phyloP scores from a whole-genome alignment of 2,113 vertebrate genomes.

The Notothenia rossii region DNA sequence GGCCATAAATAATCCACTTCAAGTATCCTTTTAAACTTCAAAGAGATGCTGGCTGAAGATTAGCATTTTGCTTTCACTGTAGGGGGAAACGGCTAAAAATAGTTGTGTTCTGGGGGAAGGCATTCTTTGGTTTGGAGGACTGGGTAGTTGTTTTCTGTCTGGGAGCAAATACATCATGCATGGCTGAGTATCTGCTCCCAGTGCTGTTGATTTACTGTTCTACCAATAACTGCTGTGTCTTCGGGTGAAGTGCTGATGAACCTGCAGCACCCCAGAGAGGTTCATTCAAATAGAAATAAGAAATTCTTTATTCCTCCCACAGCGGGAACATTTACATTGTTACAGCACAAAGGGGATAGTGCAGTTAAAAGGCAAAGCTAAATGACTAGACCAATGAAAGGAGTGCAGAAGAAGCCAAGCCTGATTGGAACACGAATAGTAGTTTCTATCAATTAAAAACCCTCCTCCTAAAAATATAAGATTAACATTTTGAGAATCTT shows the following conservation, averaged over 20 bases:
- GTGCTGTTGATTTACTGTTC: constrained; percentile 52
- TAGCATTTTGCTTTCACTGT: constrained; percentile 75
- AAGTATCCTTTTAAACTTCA: constrained; percentile 80
- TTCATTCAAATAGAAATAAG: constrained; percentile 62
- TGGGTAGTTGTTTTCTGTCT: constrained; percentile 51
- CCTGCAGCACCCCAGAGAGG: constrained; percentile 47
- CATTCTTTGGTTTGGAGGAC: constrained; percentile 35
- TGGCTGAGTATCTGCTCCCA: constrained; percentile 24
- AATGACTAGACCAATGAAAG: too few relatives aligned
- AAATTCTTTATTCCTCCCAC: too few relatives aligned
- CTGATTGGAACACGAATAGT: too few relatives aligned
- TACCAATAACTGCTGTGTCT: constrained; percentile 57
- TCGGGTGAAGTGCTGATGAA: constrained; percentile 63
- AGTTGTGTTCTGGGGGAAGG: constrained; percentile 42
- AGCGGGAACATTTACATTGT: too few relatives aligned
- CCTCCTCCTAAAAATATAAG: constrained; percentile 8
- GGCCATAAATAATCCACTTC: constrained; percentile 83
- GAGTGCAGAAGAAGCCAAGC: too few relatives aligned
- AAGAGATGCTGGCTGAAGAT: constrained; percentile 80
- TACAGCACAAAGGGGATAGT: too few relatives aligned
- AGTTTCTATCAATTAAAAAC: not conserved
- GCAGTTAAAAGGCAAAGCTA: too few relatives aligned
- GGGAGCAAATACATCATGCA: constrained; percentile 58
- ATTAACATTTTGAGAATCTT: constrained; percentile 11
- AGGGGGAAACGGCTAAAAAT: constrained; percentile 73